Conservation (phyloP, 2,797 vertebrate species). For the Falco naumanni region DNA sequence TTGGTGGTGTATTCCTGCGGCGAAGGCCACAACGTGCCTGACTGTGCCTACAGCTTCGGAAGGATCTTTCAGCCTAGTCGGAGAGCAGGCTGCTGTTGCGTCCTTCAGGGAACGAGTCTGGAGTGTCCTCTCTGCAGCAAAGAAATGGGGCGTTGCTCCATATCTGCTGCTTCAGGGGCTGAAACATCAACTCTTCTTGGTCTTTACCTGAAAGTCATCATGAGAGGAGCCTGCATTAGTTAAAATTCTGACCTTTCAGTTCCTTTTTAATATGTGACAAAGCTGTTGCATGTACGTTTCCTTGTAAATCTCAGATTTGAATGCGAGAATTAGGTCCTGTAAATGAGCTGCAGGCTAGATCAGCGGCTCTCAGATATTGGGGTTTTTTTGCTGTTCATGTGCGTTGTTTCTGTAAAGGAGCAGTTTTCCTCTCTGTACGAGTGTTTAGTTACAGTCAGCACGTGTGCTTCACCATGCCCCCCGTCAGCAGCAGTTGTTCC, state of each 20-base stretch:
- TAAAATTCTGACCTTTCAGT: neutral
- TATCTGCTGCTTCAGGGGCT: neutral
- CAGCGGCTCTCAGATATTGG: neutral
- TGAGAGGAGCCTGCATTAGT: neutral
- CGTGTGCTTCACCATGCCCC: neutral
- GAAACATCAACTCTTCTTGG: neutral
- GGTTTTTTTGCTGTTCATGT: neutral
- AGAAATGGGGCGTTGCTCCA: neutral
- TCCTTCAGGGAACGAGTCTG: fast-evolving
- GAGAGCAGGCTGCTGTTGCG: neutral
- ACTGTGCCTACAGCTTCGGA: neutral
- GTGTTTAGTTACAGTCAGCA: neutral
- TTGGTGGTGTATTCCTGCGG: neutral
- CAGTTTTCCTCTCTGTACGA: neutral
- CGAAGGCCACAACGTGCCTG: fast-evolving
- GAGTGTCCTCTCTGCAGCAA: neutral
- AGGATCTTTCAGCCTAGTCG: fast-evolving
- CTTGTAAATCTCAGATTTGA: neutral
- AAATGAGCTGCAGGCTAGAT: neutral
- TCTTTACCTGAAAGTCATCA: neutral
- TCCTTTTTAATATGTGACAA: neutral
- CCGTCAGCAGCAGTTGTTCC: neutral
- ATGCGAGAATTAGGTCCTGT: neutral
- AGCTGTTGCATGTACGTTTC: neutral
- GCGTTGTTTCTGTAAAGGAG: neutral